A percentile compares a stretch with the other conserved stretches of the same genome.
phyloP scores from a whole-genome alignment of 30 jellyfish, hydroid and myxozoan genomes.

The Pseudorhiza aurosa region DNA sequence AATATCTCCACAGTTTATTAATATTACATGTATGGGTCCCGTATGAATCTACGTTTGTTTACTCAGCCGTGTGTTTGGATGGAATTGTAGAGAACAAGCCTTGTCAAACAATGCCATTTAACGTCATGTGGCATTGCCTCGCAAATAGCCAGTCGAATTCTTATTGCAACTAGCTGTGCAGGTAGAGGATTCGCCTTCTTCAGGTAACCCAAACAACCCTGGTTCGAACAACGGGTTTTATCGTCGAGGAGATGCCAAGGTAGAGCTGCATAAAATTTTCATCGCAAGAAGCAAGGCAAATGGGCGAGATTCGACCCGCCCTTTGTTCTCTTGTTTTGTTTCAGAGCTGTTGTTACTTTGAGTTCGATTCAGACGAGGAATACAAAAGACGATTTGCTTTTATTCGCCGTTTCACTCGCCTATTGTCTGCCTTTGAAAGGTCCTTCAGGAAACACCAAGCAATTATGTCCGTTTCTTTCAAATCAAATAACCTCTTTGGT shows the following conservation, averaged over 20 bases:
- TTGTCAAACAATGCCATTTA: neutral
- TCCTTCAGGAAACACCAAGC: slow-evolving; percentile 65
- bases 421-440: slow-evolving; percentile 58
- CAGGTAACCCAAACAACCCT: neutral
- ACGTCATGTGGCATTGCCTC: neutral
- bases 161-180: slow-evolving; percentile 1
- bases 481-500: slow-evolving; percentile 24
- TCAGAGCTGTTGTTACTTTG: slow-evolving; percentile 42
- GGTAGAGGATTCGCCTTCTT: neutral
- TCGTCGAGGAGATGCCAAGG: too few species aligned
- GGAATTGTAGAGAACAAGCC: too few species aligned
- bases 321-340: slow-evolving; percentile 7
- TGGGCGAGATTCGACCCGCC: slow-evolving; percentile 1
- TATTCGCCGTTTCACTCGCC: slow-evolving; percentile 20
- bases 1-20: neutral
- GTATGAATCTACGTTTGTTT: neutral
- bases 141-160: neutral
- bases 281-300: neutral
- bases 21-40: neutral
- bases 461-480: slow-evolving; percentile 59
- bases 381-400: slow-evolving; percentile 60
- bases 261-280: neutral
- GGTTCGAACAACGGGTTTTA: too few species aligned
- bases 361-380: slow-evolving; percentile 45
- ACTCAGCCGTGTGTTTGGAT: neutral